These are phyloP conservation scores for Philereme transversata DNA, from an alignment of 2,888 invertebrate genomes.

Conservation along the genomic window DNA sequence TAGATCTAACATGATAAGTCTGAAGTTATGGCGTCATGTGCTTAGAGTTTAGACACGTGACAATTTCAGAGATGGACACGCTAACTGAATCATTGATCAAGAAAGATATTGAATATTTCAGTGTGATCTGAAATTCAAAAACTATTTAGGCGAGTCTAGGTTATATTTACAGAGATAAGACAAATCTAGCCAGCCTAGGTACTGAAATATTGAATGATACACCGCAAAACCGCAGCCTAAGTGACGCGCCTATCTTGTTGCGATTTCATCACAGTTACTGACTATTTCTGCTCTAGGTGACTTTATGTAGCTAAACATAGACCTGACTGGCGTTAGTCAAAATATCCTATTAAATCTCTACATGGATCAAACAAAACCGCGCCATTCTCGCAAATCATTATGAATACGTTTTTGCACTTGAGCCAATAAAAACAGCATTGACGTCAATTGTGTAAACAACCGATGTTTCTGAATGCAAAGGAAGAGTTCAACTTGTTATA, in stretches of 20 bases:
- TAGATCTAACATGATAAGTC: too few relatives aligned
- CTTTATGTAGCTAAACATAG: background rate
- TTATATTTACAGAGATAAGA: too few relatives aligned
- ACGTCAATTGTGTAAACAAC: slow-evolving; percentile 3
- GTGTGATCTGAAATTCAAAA: too few relatives aligned
- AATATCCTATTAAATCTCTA: background rate
- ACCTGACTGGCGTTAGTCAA: background rate
- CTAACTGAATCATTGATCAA: background rate
- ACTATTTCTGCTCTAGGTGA: slow-evolving; percentile 4
- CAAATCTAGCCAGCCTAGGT: too few relatives aligned
- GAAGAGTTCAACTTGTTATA: background rate
- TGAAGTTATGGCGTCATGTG: slow-evolving; percentile 1
- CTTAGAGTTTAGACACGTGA: slow-evolving; percentile 10
- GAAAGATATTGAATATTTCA: background rate
- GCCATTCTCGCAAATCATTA: too few relatives aligned
- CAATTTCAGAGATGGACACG: slow-evolving; percentile 1
- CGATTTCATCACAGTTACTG: slow-evolving; percentile 8
- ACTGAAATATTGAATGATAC: slow-evolving; percentile 15
- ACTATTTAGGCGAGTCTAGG: too few relatives aligned
- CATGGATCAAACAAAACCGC: too few relatives aligned
- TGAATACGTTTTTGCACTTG: too few relatives aligned
- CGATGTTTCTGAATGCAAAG: background rate
- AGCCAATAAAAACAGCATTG: slow-evolving; percentile 4
- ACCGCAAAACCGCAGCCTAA: slow-evolving; percentile 37
- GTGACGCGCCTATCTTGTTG: slow-evolving; percentile 13